A percentile compares a stretch with the other conserved stretches of the same genome.
These are phyloP conservation scores for Quiscalus mexicanus DNA, from an alignment of 2,113 vertebrate species.

Conservation along the genomic window DNA sequence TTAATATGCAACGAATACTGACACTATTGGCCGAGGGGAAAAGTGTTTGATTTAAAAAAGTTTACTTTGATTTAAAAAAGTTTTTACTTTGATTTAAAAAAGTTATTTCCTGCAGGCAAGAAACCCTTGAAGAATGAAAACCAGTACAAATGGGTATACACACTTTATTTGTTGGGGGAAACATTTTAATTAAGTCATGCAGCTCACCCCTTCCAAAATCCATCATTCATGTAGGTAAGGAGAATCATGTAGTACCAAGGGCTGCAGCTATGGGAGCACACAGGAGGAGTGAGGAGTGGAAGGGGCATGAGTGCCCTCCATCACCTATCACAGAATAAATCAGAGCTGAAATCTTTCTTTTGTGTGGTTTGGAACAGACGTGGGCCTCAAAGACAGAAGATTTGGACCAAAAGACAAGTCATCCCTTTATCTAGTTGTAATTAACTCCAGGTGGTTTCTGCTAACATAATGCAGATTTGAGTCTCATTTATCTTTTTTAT, in stretches of 20 bases:
- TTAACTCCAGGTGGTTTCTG: constrained; percentile 58
- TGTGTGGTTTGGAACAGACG: neutral
- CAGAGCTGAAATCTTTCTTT: neutral
- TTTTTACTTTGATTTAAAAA: neutral
- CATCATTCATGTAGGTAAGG: neutral
- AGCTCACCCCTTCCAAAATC: neutral
- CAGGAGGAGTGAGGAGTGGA: neutral
- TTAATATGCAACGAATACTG: neutral
- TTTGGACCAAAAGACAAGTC: constrained; percentile 4
- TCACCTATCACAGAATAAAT: constrained; percentile 21
- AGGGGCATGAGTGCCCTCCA: neutral
- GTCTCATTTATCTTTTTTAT: constrained; percentile 21
- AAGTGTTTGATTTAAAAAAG: too few relatives aligned
- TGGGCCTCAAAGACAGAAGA: constrained; percentile 1
- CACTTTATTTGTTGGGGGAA: neutral
- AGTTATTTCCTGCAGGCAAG: neutral
- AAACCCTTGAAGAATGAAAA: neutral
- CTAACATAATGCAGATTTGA: constrained; percentile 28
- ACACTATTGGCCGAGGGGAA: neutral
- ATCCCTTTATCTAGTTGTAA: constrained; percentile 48
- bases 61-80: neutral
- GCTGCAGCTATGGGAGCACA: neutral
- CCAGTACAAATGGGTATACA: neutral
- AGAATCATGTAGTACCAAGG: neutral
- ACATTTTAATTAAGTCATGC: neutral